phyloP scores from a whole-genome alignment of 2,888 invertebrate species.

The Sarcophaga variegata region DNA sequence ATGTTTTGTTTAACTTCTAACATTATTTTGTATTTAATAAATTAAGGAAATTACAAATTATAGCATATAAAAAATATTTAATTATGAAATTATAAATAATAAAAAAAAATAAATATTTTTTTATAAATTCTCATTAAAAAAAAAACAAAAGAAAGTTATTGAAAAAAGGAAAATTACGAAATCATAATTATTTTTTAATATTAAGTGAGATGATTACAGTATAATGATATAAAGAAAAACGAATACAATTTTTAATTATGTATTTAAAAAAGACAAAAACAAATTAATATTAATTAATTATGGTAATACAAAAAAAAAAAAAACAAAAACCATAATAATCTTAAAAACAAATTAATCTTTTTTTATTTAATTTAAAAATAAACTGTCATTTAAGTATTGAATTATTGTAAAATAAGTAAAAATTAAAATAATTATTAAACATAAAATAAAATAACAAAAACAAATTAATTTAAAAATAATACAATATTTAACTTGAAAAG shows the following conservation, averaged over 20 bases:
- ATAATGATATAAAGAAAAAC: conserved; percentile 36
- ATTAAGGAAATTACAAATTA: neutral
- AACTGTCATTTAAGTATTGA: conserved; percentile 57
- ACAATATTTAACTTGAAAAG: conserved; percentile 8
- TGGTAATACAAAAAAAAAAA: conserved; percentile 4
- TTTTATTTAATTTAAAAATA: conserved; percentile 24
- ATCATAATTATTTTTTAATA: conserved; percentile 46
- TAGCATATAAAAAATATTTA: neutral
- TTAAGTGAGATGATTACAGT: conserved; percentile 55
- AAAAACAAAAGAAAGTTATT: neutral
- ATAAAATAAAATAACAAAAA: conserved; percentile 20
- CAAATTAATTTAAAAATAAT: neutral
- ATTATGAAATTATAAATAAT: neutral
- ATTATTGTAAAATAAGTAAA: conserved; percentile 65
- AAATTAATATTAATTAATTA: conserved; percentile 13
- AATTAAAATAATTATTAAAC: conserved; percentile 40
- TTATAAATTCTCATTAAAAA: conserved; percentile 27
- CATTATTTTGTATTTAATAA: neutral
- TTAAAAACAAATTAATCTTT: conserved; percentile 25
- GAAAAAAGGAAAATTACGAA: neutral
- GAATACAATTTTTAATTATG: conserved; percentile 39
- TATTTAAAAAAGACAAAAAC: conserved; percentile 12
- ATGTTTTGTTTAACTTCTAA: neutral
- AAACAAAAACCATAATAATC: conserved; percentile 7
- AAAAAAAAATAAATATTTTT: conserved; percentile 35